Base-by-base conservation (phyloP, 1,140 invertebrate species). In the Camponotus vicinus region DNA sequence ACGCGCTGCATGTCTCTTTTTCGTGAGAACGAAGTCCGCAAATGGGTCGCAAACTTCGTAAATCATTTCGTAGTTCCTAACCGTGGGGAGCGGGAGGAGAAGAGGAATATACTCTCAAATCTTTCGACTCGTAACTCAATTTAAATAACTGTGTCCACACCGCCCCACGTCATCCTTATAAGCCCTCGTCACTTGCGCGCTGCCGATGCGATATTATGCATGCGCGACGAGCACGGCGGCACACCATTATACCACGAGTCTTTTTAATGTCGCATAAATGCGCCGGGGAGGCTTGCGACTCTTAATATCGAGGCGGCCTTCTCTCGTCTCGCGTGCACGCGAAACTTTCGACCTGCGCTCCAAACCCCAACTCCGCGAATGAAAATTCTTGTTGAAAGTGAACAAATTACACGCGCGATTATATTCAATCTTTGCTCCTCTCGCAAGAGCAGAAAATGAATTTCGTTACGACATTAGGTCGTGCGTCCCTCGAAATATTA, bases 231-330 rank as follows among this genome's bases (percentile, higher is more conserved):
- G 77, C 77, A 55, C 49, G 78, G 8, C 37, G 78, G 21, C 75
- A 57, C 55, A 66, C 79, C 78, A 87, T 90, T 90, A 90, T 80
- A 55, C 77, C 42, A 45, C 61, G 75, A 87, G 73, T 89, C 79
- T 42, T 64, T 84, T 75, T 90, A 87, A 90, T 89, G 88, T 87
- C 85, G 86, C 82, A 89, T 89, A 89, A 90, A 90, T 87, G 86
- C 59, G 80, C 70, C 77, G 55, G 61, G 49, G 18, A 87, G 59
- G 69, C 55, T 52, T 59, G 89, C 45, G 18, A 21, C 18, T 70
- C 64, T 90, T 90, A 84, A 89, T 90, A 87, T 55, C 67, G 57
- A 69, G 40, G 27, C 76, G 40, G 32, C 63, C 42, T 21, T 6
- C 42, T 18, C 42, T 32, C 52, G 13, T n/a, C 45, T n/a, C 45